Percentiles rank a stretch among this genome's conserved stretches.
Evolutionary conservation across 1,140 invertebrate genomes (phyloP).

Genomic region (Drosophila varians): DNA sequence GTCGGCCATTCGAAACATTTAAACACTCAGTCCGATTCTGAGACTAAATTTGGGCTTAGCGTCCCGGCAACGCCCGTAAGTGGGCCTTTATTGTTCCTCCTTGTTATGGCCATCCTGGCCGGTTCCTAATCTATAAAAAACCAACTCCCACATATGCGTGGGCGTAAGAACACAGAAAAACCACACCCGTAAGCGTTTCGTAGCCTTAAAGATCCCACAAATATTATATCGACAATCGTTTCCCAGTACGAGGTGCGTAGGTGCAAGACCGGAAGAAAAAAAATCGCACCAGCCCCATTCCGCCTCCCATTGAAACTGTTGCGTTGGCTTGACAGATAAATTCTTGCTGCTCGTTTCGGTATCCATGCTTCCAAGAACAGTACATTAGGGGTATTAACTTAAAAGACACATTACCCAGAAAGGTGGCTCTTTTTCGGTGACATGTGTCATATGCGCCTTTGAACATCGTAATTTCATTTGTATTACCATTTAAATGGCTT

Average conservation of each 20-base stretch:
- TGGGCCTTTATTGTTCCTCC: conserved; percentile 45
- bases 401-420: conserved; percentile 23
- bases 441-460: conserved; percentile 27
- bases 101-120: conserved; percentile 68
- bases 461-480: conserved; percentile 28
- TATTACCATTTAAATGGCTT: conserved; percentile 51
- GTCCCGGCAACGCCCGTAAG: conserved; percentile 25
- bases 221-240: neutral
- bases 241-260: neutral
- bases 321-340: conserved; percentile 53
- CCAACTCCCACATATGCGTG: conserved; percentile 37
- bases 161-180: neutral
- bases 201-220: neutral
- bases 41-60: conserved; percentile 34
- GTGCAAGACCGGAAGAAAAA: conserved; percentile 6
- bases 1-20: conserved; percentile 80
- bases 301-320: conserved; percentile 56
- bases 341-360: conserved; percentile 31
- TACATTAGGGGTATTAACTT: conserved; percentile 64
- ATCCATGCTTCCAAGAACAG: conserved; percentile 19
- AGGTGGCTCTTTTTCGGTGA: conserved; percentile 25
- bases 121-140: conserved; percentile 75
- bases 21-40: conserved; percentile 55
- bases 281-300: conserved; percentile 25
- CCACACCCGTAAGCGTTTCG: neutral